Percentiles rank a stretch among this genome's conserved stretches.
These are phyloP conservation scores for Oreochromis niloticus DNA, from an alignment of 2,113 vertebrate genomes.

Conservation along the genomic window DNA sequence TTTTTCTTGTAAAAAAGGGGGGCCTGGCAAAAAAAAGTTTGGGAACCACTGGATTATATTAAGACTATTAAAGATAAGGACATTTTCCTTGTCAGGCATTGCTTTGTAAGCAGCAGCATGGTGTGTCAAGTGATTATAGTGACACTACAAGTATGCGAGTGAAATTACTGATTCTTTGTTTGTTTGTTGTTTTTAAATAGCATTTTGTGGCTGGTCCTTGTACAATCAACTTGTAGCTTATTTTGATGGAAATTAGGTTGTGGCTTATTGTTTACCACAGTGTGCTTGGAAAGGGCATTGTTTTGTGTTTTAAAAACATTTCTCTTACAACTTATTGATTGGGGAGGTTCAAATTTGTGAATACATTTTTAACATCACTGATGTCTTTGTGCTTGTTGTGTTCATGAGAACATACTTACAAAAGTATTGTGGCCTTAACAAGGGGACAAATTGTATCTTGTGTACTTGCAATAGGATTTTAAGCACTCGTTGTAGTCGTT, in stretches of 20 bases:
- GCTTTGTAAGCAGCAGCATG: accelerated
- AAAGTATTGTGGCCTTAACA: background rate
- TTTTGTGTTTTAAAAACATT: background rate
- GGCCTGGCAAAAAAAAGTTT: too few relatives aligned
- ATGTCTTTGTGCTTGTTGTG: background rate
- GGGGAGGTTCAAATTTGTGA: background rate
- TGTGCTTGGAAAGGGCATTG: background rate
- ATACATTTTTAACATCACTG: background rate
- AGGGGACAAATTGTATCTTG: background rate
- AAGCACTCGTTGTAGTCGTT: background rate
- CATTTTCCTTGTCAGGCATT: background rate
- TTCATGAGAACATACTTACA: background rate
- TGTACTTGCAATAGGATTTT: background rate
- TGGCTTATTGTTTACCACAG: background rate
- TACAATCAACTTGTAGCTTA: background rate
- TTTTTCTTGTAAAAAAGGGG: too few relatives aligned
- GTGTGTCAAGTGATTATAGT: background rate
- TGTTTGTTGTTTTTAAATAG: background rate
- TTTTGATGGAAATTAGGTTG: background rate
- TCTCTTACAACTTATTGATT: background rate
- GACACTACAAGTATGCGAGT: background rate
- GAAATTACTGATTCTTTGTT: background rate
- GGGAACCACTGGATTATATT: background rate
- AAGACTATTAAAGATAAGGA: background rate
- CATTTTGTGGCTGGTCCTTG: background rate